Base-by-base conservation (phyloP, 1,140 invertebrate species). In the Drosophila oshimai region DNA sequence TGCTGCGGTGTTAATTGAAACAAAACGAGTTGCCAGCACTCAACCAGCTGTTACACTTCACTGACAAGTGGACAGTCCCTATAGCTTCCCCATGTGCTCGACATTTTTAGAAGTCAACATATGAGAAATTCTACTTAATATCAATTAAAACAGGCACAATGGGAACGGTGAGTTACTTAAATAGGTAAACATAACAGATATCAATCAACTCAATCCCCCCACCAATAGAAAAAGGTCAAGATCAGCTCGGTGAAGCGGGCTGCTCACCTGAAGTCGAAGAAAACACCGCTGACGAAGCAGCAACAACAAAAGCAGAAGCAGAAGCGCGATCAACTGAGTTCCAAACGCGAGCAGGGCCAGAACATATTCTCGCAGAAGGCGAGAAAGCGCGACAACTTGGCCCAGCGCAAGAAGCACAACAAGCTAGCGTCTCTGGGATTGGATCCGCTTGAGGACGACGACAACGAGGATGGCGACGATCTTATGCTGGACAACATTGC, bases 171-270 rank as follows among this genome's bases (percentile, higher is more conserved):
- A 83, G 78, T 78, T 20, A 9, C 6, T n/a, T 12, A 33, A 17
- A 0, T 6, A 0, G n/a, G 2, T 7, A 0, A 0, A 2, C 2
- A 9, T 5, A 6, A 0, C 5, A 3, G 0, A 7, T 13, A 9
- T 4, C 20, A 5, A 26, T 2, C 2, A 10, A 24, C 24, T 13
- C 9, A n/a, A 17, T 12, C 18, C 2, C 1, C 6, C 6, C n/a
- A 5, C 7, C 39, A 61, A 4, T 18, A 91, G 89, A 91, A 91
- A 89, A 91, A 91, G 42, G 87, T 91, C 2, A 91, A 91, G 84
- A 91, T 91, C 46, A 90, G 90, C 42, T 46, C 81, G 2, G 90
- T 90, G 9, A 91, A 91, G 50, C 86, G 90, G 6, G 58, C 79
- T 5, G 86, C 89, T n/a, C 90, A 91, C 58, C 54, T 91, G 26